A percentile compares a stretch with the other conserved stretches of the same genome.
These are phyloP conservation scores for Telenomus remus DNA, from an alignment of 1,140 invertebrate genomes.

Conservation along the genomic window DNA sequence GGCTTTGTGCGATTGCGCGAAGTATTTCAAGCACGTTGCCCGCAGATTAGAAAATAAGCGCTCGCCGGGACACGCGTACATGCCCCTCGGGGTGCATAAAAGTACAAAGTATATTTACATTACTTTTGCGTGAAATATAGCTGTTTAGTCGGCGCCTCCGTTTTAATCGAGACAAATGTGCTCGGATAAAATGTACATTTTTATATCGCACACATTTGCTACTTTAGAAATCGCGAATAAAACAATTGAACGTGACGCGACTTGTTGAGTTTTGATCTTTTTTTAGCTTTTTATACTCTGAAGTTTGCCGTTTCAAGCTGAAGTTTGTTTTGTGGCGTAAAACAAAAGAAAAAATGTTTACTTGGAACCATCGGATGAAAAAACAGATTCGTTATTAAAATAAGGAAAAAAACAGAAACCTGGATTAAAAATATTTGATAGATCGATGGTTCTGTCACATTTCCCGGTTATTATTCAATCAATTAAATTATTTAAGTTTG, in stretches of 20 bases:
- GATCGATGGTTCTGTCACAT: too few relatives aligned
- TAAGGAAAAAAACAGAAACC: too few relatives aligned
- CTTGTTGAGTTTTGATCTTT: slow-evolving; percentile 1
- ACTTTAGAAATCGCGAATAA: slow-evolving; percentile 32
- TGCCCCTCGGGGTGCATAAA: slow-evolving; percentile 15
- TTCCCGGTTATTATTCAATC: too few relatives aligned
- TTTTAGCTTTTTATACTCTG: slow-evolving; percentile 6
- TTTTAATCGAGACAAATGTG: too few relatives aligned
- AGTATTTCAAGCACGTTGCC: slow-evolving; percentile 30
- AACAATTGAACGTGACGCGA: slow-evolving; percentile 16
- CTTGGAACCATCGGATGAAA: too few relatives aligned
- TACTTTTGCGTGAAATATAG: slow-evolving; percentile 27
- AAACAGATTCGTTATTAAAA: too few relatives aligned
- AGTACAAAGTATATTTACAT: slow-evolving; percentile 21
- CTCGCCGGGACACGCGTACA: slow-evolving; percentile 3
- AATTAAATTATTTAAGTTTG: too few relatives aligned
- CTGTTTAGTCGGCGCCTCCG: background rate
- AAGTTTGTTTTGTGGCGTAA: too few relatives aligned
- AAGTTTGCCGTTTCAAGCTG: slow-evolving; percentile 1
- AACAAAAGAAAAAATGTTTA: too few relatives aligned
- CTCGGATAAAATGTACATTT: slow-evolving; percentile 5
- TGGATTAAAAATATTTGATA: too few relatives aligned
- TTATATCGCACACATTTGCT: background rate
- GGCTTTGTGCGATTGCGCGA: slow-evolving; percentile 54
- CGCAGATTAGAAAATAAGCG: slow-evolving; percentile 57